Evolutionary conservation across 1,140 invertebrate genomes (phyloP).

Genomic region (Drosophila takahashii): DNA sequence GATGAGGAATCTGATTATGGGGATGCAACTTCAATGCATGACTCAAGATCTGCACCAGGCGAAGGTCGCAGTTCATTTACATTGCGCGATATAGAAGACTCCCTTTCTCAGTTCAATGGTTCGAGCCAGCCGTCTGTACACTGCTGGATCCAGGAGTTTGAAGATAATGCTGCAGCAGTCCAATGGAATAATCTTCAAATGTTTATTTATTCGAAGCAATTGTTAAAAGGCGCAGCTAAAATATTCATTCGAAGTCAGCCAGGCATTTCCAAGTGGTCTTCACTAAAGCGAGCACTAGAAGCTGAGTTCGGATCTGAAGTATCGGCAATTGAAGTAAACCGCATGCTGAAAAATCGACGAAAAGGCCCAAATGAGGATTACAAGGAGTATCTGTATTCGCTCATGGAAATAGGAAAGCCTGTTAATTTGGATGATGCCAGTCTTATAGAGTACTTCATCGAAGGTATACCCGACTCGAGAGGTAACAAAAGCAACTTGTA

Average conservation of each 20-base stretch:
- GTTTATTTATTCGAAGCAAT: background rate
- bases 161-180: background rate
- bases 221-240: background rate
- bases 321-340: conserved; percentile 5
- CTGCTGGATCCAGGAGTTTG: no score
- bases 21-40: background rate
- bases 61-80: background rate
- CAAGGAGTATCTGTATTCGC: background rate
- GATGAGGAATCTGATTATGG: background rate
- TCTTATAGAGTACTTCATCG: background rate
- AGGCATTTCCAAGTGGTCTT: background rate
- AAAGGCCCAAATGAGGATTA: conserved; percentile 1
- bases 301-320: background rate
- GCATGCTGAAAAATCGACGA: background rate
- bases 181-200: conserved; percentile 3
- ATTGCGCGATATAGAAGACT: no score
- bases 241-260: conserved; percentile 4
- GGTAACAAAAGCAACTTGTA: conserved; percentile 4
- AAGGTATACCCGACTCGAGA: conserved; percentile 5
- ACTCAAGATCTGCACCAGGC: background rate
- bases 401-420: no score
- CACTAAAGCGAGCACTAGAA: background rate
- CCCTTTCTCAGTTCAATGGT: no score
- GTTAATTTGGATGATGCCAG: no score
- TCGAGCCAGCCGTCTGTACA: no score